phyloP scores from a whole-genome alignment of 1,140 invertebrate genomes.

The Ostrea denselamellosa region DNA sequence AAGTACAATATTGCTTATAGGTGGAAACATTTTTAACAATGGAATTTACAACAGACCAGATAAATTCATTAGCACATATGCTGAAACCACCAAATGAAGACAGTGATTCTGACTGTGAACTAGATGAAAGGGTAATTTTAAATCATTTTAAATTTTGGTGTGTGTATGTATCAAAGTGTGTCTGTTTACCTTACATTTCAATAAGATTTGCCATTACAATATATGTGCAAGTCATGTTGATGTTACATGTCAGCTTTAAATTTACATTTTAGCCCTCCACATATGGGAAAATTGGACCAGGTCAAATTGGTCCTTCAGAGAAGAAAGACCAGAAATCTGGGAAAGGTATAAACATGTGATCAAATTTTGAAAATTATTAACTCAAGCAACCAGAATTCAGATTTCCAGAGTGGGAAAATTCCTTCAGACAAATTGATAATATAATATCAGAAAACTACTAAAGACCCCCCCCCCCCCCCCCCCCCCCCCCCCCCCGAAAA shows the following conservation, averaged over 20 bases:
- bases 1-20: not conserved
- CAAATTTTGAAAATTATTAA: not conserved
- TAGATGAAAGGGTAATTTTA: slow-evolving; percentile 8
- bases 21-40: not conserved
- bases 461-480: too few relatives aligned
- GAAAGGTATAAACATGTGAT: not conserved
- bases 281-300: slow-evolving; percentile 17
- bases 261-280: not conserved
- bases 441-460: too few relatives aligned
- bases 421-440: too few relatives aligned
- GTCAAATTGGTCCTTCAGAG: not conserved
- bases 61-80: slow-evolving; percentile 10
- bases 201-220: too few relatives aligned
- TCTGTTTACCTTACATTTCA: too few relatives aligned
- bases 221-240: too few relatives aligned
- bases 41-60: not conserved
- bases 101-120: slow-evolving; percentile 22
- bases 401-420: too few relatives aligned
- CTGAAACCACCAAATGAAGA: slow-evolving; percentile 19
- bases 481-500: too few relatives aligned
- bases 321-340: not conserved
- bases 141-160: too few relatives aligned
- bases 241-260: not conserved
- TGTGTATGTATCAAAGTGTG: too few relatives aligned
- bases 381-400: too few relatives aligned